Conservation (phyloP, 2,113 vertebrate species). For the Otolemur garnettii region DNA sequence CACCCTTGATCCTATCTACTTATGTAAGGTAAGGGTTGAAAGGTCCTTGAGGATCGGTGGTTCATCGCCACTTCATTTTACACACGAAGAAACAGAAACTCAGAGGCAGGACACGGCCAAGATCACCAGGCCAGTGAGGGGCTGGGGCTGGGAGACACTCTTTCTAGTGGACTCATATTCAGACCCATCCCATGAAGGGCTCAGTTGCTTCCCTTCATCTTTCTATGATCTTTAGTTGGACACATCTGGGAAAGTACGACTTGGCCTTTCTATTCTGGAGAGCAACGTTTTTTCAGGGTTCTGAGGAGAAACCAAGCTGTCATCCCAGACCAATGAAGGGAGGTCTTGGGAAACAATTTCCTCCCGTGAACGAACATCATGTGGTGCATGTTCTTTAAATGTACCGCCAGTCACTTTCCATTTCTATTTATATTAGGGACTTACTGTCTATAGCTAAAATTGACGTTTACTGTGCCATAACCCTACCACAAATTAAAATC, state of each 20-base stretch:
- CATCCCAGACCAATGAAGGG: background rate
- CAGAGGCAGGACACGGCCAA: background rate
- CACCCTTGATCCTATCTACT: background rate
- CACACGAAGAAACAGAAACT: background rate
- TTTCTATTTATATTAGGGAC: constrained; percentile 80
- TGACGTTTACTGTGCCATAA: constrained; percentile 87
- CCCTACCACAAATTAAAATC: constrained; percentile 88
- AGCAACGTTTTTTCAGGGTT: constrained; percentile 60
- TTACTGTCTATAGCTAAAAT: constrained; percentile 82
- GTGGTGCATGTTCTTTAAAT: constrained; percentile 62
- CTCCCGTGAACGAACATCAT: background rate
- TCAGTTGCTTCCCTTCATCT: background rate
- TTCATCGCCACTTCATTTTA: background rate
- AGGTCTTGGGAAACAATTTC: constrained; percentile 69
- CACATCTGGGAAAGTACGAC: background rate
- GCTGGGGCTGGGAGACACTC: too few species aligned
- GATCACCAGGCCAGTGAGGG: background rate
- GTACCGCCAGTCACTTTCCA: constrained; percentile 75
- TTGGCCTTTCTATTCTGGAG: background rate
- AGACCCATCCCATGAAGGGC: background rate
- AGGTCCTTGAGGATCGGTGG: background rate
- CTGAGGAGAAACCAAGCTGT: constrained; percentile 28
- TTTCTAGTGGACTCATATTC: background rate
- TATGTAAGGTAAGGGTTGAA: background rate
- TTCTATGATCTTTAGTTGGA: background rate